A percentile compares a stretch with the other conserved stretches of the same genome.
Evolutionary conservation across 2,888 invertebrate genomes (phyloP).

Genomic region (Cheilosia grossa): DNA sequence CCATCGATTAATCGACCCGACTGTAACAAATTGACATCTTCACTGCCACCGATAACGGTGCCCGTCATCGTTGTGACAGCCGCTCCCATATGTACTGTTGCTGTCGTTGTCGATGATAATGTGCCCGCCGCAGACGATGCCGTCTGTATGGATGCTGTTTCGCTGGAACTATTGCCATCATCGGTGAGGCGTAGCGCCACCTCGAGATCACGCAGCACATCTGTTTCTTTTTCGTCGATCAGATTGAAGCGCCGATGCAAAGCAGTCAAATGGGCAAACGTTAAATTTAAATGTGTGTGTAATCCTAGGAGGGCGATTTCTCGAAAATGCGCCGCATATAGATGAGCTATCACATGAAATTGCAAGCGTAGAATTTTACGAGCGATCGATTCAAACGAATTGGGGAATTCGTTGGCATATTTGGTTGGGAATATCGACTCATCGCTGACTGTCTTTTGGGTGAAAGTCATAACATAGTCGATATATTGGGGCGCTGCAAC

Average conservation of each 20-base stretch:
- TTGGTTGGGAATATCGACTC: constrained; percentile 99
- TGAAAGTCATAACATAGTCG: constrained; percentile 99
- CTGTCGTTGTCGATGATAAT: constrained; percentile 69
- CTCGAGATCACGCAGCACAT: constrained; percentile 95
- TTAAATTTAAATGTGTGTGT: constrained; percentile 98
- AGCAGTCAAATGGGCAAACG: constrained; percentile 97
- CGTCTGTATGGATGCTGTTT: constrained; percentile 72
- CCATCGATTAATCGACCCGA: constrained; percentile 79
- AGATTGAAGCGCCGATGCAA: constrained; percentile 93
- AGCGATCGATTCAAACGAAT: constrained; percentile 96
- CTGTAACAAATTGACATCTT: constrained; percentile 80
- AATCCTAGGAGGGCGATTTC: constrained; percentile 96
- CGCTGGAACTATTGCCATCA: constrained; percentile 79
- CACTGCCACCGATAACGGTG: constrained; percentile 72
- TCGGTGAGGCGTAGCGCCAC: constrained; percentile 89
- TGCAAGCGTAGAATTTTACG: constrained; percentile 97
- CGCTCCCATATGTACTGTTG: constrained; percentile 57
- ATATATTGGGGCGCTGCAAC: constrained; percentile 99
- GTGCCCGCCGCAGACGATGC: constrained; percentile 75
- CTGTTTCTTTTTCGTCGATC: constrained; percentile 97
- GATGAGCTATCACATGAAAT: constrained; percentile 99
- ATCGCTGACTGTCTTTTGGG: constrained; percentile 98
- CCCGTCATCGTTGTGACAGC: constrained; percentile 71
- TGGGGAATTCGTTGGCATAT: constrained; percentile 97
- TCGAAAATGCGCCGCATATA: constrained; percentile 98